These are phyloP conservation scores for Formica aserva DNA, from an alignment of 2,888 invertebrate species.

Conservation along the genomic window DNA sequence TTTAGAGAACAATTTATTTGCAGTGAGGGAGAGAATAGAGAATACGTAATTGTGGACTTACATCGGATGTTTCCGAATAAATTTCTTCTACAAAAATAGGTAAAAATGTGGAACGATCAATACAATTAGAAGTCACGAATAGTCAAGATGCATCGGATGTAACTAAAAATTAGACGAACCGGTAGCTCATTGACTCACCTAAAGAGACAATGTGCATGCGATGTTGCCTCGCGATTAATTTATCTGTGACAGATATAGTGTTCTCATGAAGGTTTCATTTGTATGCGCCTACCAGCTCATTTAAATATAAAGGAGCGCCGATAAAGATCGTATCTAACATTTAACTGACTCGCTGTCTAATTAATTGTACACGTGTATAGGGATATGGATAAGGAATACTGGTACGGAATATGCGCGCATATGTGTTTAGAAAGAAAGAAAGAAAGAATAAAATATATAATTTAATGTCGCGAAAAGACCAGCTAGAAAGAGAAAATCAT, in stretches of 20 bases:
- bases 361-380: constrained; percentile 54
- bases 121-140: not conserved
- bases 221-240: constrained; percentile 61
- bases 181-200: not conserved
- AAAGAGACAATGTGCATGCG: constrained; percentile 54
- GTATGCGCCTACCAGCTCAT: constrained; percentile 64
- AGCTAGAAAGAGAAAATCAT: not conserved
- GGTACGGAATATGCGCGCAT: not conserved
- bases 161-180: constrained; percentile 20
- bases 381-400: not conserved
- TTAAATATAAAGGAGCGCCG: constrained; percentile 71
- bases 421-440: not conserved
- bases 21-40: not conserved
- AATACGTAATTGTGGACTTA: not conserved
- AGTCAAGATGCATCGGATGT: not conserved
- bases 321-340: constrained; percentile 61
- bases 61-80: not conserved
- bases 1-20: not conserved
- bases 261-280: constrained; percentile 66
- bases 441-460: not conserved
- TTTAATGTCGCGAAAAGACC: not conserved
- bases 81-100: not conserved
- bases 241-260: constrained; percentile 52
- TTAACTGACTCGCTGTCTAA: constrained; percentile 60
- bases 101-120: not conserved